Percentiles rank a stretch among this genome's conserved stretches.
phyloP scores from a whole-genome alignment of 2,888 invertebrate species.

The Scotopteryx bipunctaria region DNA sequence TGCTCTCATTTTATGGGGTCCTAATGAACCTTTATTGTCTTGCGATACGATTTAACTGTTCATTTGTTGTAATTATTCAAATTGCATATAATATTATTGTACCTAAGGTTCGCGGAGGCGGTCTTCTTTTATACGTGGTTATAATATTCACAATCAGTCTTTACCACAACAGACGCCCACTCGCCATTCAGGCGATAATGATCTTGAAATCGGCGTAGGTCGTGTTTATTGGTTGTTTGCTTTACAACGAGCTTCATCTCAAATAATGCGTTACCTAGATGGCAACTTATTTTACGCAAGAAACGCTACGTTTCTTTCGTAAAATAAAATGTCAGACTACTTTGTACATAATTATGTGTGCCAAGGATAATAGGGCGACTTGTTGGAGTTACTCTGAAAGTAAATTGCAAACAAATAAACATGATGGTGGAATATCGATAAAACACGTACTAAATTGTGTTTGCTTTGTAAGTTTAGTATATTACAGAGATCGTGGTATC shows the following conservation, averaged over 20 bases:
- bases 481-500: background rate
- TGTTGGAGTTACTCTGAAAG: slow-evolving; percentile 35
- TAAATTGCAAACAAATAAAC: slow-evolving; percentile 38
- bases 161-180: slow-evolving; percentile 67
- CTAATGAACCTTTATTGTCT: slow-evolving; percentile 73
- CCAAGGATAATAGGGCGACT: slow-evolving; percentile 38
- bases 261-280: slow-evolving; percentile 40
- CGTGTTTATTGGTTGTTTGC: slow-evolving; percentile 67
- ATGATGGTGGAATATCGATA: slow-evolving; percentile 35
- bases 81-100: slow-evolving; percentile 52
- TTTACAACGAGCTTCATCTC: slow-evolving; percentile 45
- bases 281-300: slow-evolving; percentile 30
- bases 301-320: slow-evolving; percentile 29
- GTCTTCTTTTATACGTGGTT: slow-evolving; percentile 55
- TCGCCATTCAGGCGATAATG: slow-evolving; percentile 66
- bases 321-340: slow-evolving; percentile 35
- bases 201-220: slow-evolving; percentile 76
- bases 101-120: slow-evolving; percentile 47
- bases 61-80: slow-evolving; percentile 61
- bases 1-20: slow-evolving; percentile 60
- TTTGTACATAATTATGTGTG: slow-evolving; percentile 37
- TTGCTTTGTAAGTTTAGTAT: slow-evolving; percentile 25
- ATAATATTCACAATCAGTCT: slow-evolving; percentile 71
- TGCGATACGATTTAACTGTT: slow-evolving; percentile 64
- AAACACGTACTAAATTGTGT: slow-evolving; percentile 35